These are phyloP conservation scores for Pterostichus niger DNA, from an alignment of 2,888 invertebrate genomes.

Conservation along the genomic window DNA sequence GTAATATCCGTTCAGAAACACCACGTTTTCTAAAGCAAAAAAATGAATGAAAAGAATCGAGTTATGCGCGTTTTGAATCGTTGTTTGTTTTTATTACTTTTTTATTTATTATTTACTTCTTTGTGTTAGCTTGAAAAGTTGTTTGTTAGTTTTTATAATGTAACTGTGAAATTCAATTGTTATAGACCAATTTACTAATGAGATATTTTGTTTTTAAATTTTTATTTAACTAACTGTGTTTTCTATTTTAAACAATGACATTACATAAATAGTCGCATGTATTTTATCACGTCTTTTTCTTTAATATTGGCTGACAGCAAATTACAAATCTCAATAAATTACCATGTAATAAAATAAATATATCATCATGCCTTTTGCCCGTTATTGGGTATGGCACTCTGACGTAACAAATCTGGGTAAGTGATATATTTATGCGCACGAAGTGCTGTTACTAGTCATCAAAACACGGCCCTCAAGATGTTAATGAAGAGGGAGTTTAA, in stretches of 20 bases:
- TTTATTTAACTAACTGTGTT: neutral
- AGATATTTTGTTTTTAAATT: constrained; percentile 3
- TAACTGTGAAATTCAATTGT: neutral
- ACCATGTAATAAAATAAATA: too few species aligned
- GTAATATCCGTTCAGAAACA: neutral
- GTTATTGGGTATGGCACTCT: too few species aligned
- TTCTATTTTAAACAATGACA: neutral
- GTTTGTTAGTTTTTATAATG: constrained; percentile 30
- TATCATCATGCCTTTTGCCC: too few species aligned
- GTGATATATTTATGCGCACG: too few species aligned
- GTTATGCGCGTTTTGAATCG: constrained; percentile 47
- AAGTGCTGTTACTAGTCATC: too few species aligned
- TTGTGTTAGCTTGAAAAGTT: constrained; percentile 7
- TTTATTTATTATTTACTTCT: constrained; percentile 20
- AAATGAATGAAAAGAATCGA: constrained; percentile 49
- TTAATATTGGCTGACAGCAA: too few species aligned
- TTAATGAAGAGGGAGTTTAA: too few species aligned
- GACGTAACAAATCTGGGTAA: too few species aligned
- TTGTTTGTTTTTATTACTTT: neutral
- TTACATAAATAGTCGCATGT: too few species aligned
- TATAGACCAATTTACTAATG: constrained; percentile 32
- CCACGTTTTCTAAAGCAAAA: constrained; percentile 13
- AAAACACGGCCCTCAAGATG: too few species aligned
- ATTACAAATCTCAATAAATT: too few species aligned
- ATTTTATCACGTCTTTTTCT: too few species aligned